These are phyloP conservation scores for Tenthredo distinguenda DNA, from an alignment of 2,888 invertebrate genomes.

Conservation along the genomic window DNA sequence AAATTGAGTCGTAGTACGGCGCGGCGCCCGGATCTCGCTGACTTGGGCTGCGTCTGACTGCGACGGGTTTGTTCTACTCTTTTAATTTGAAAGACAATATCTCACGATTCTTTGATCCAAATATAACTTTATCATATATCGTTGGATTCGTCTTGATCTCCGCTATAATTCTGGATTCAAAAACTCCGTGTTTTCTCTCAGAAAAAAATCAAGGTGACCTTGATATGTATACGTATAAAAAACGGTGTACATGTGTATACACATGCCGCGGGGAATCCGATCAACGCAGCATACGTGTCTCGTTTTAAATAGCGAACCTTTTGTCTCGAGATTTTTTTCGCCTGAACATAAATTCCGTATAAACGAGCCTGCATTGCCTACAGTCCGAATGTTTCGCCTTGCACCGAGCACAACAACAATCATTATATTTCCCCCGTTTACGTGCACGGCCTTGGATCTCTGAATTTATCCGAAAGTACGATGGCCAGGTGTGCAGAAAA, in stretches of 20 bases:
- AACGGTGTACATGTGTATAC: neutral
- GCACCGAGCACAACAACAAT: neutral
- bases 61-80: slow-evolving; percentile 6
- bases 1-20: neutral
- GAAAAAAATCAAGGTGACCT: neutral
- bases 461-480: neutral
- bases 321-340: neutral
- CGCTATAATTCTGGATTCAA: neutral
- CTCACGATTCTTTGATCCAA: slow-evolving; percentile 17
- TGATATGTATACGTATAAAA: neutral
- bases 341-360: neutral
- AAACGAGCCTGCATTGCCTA: neutral
- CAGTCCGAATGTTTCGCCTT: neutral
- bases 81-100: slow-evolving; percentile 6
- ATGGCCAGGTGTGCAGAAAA: neutral
- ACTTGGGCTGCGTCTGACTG: neutral
- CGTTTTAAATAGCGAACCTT: neutral
- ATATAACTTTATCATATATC: slow-evolving; percentile 14
- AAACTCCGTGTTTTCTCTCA: neutral
- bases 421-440: neutral
- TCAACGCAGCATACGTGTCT: neutral
- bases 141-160: slow-evolving; percentile 11
- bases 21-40: neutral
- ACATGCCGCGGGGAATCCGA: neutral
- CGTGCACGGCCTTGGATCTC: neutral